phyloP scores from a whole-genome alignment of 2,888 invertebrate species.

The Agrotis segetum region DNA sequence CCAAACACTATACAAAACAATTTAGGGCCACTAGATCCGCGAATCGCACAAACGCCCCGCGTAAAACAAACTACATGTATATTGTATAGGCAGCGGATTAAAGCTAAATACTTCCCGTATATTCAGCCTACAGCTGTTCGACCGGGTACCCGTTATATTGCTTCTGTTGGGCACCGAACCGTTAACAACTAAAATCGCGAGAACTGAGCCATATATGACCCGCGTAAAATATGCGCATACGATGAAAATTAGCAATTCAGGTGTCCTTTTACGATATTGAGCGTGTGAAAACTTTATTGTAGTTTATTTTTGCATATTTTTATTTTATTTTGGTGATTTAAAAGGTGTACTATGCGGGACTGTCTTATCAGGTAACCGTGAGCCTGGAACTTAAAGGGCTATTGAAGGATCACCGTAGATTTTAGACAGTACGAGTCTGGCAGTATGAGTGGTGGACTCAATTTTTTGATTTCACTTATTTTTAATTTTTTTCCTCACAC shows the following conservation, averaged over 20 bases:
- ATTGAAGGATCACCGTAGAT: no score
- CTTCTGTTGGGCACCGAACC: constrained; percentile 38
- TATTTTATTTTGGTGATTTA: no score
- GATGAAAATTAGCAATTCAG: constrained; percentile 34
- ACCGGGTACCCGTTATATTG: constrained; percentile 50
- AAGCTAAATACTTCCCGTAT: constrained; percentile 48
- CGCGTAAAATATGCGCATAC: constrained; percentile 57
- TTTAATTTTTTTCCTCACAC: no score
- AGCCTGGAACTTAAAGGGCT: no score
- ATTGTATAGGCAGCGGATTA: constrained; percentile 32
- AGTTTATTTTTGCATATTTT: not conserved
- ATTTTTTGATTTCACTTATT: no score
- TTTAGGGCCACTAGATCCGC: constrained; percentile 17
- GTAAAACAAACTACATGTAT: constrained; percentile 25
- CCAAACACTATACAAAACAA: constrained; percentile 35
- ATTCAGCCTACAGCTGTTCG: constrained; percentile 35
- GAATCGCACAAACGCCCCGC: constrained; percentile 1
- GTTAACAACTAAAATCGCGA: constrained; percentile 32
- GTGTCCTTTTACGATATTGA: constrained; percentile 19
- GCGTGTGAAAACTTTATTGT: not conserved
- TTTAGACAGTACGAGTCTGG: no score
- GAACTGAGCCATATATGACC: not conserved
- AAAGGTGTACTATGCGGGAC: no score
- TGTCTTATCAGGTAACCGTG: no score
- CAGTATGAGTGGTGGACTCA: no score